A percentile compares a stretch with the other conserved stretches of the same genome.
Conservation (phyloP, 2,113 vertebrate genomes). For the Myocastor coypus region DNA sequence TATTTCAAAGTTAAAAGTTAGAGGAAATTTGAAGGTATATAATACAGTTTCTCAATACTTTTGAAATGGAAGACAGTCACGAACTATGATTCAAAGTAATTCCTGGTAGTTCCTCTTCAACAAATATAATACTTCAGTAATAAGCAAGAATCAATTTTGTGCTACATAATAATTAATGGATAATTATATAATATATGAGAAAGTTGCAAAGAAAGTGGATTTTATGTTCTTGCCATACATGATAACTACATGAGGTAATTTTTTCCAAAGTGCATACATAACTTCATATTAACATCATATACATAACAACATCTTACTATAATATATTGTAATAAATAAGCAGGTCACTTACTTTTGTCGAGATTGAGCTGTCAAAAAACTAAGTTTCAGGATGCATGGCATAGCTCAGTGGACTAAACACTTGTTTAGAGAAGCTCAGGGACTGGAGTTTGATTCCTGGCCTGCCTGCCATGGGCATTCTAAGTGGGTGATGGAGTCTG, state of each 20-base stretch:
- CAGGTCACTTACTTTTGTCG: conserved; percentile 51
- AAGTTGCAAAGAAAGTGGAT: background rate
- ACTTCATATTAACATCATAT: no score
- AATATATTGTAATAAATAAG: conserved; percentile 22
- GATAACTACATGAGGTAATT: background rate
- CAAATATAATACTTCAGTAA: background rate
- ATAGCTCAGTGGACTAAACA: no score
- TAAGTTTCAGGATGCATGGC: background rate
- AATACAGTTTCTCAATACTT: background rate
- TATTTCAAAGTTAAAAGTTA: background rate
- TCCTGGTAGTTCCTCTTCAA: background rate
- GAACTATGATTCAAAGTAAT: background rate
- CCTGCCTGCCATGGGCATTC: no score
- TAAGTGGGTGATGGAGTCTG: no score
- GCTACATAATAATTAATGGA: background rate
- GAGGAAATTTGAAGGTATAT: background rate
- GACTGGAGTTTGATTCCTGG: no score
- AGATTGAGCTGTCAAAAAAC: conserved; percentile 21
- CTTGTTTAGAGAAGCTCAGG: no score
- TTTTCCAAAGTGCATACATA: background rate
- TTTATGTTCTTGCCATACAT: no score
- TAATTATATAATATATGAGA: background rate
- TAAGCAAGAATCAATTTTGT: background rate
- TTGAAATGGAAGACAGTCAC: background rate
- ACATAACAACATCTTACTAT: no score